Evolutionary conservation across 2,113 vertebrate species (phyloP), one percentile per base, ranked within the genome.

Genomic region (Malurus alboscapulatus): DNA sequence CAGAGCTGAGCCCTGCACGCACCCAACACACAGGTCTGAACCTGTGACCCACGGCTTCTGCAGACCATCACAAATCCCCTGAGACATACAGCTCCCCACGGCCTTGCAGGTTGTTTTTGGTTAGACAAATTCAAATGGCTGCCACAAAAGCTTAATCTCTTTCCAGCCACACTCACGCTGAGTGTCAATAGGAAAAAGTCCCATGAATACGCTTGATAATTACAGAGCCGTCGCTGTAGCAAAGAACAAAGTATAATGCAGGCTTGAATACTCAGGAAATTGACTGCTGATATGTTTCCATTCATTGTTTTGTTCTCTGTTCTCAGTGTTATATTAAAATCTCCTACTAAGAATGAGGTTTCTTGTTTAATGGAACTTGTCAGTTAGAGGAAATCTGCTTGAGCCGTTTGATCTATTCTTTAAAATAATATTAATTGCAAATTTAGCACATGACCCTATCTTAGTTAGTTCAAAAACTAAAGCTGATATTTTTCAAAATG

Each of bases 291-390:
- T 97, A 81, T 93, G 94, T 96, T 97, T 96, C 96, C 94, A 95
- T 96, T 94, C 94, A 95, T 96, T 96, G 95, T 97, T 96, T 87
- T 92, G 94, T 95, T 93, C 95, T 92, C 93, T 96, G 95, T 94
- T 95, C 92, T 95, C 96, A 95, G 69, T 74, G 93, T 93, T 93
- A 95, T 94, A 95, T 94, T 96, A 94, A 95, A 96, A 94, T 87
- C 92, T 95, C 79, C 90, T 90, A 90, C 93, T 87, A 96, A 96
- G 95, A 97, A 96, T 75, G 67, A 94, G 90, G 44, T 91, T 93
- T 92, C 88, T 96, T 97, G 95, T 96, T 93, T 96, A 93, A 96
- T 96, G 92, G 90, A 96, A 94, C 90, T 95, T 86, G 88, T 91
- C 95, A 96, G 88, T 92, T 94, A 89, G 58, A 94, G 95, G 94